Evolutionary conservation across 2,113 vertebrate genomes (phyloP), one percentile per base, ranked within the genome.

Genomic region (Turnix velox): DNA sequence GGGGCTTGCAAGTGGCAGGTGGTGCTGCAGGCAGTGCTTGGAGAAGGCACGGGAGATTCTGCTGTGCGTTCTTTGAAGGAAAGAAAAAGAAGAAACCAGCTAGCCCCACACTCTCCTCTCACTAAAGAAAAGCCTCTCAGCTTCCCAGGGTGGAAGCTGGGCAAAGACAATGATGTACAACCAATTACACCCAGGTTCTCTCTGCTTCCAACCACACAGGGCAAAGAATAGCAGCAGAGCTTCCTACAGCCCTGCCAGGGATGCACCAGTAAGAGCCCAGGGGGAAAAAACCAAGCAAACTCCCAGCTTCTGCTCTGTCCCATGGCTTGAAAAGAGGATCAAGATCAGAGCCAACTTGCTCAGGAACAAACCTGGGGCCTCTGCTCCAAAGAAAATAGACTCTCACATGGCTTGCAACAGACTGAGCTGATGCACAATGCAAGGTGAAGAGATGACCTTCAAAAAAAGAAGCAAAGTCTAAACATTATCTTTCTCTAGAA

Each of bases 31-130:
- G 97, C 97, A 97, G 95, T 95, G 96, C 95, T 96, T 13, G 59
- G 91, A 97, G 77, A 97, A 97, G 97, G 97, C 97, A 97, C 96
- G 71, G 93, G 96, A 92, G 84, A 94, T 66, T 58, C 93, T 84
- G 40, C 92, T 85, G 94, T 90, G 96, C 86, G 46, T 94, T 96
- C 92, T 75, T 76, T n/a, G n/a, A 31, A 37, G 35, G 68, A 81
- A 80, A 65, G 30, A 18, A 10, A 88, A 73, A 67, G 48, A 79
- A 78, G 42, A 58, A 39, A 78, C 35, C 65, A 76, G 52, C 57
- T 35, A 76, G 55, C 57, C 39, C 52, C 52, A n/a, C 14, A n/a
- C 37, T 49, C 55, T 58, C 55, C 54, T 52, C 40, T 31, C 6
- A 3, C n/a, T 23, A 10, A 45, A 14, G 28, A 20, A 10, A 45